Base-by-base conservation (phyloP, 2,113 vertebrate genomes). In the Thymallus thymallus region DNA sequence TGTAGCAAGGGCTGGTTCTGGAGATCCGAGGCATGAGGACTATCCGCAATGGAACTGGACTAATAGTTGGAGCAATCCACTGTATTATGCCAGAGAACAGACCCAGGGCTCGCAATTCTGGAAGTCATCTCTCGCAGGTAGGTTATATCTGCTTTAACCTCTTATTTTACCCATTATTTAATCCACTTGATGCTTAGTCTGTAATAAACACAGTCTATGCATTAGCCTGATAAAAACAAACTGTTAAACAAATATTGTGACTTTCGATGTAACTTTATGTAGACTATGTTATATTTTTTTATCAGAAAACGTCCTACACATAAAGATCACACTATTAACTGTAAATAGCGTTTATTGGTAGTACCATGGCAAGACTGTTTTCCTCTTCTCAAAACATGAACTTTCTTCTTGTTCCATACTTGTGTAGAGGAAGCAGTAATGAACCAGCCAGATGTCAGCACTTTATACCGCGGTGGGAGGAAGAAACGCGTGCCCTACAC, bases 71-170 rank as follows among this genome's bases (percentile, higher is more conserved):
- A 95, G 94, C 87, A 91, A 93, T 85, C 94, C 94, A 88, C 89
- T 94, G 84, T 94, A 95, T 87, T 94, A 92, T 88, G 83, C 90
- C 75, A 96, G 95, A 89, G 94, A 96, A 82, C 94, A 95, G 91
- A 88, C 92, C 20, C 93, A 94, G 86, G 91, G 91, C 76, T 92
- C 93, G 58, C 93, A 95, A 84, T 92, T 95, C 80, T 96, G 95
- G 94, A 95, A 95, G 84, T 93, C 94, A 24, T 94, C 94, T 79
- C 91, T 94, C 86, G 87, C 94, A 94, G 95, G 95, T 96, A 95
- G 82, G 91, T 32, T 51, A 14, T 51, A 51, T 18, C 16, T 41
- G 0, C 9, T 41, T 0, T 10, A 41, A 41, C 35, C 35, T 51
- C 9, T 51, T 51, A 4, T 18, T 18, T 18, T 0, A 51, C 18